Evolutionary conservation across 2,797 vertebrate species (phyloP).

Genomic region (Centroberyx gerrardi): DNA sequence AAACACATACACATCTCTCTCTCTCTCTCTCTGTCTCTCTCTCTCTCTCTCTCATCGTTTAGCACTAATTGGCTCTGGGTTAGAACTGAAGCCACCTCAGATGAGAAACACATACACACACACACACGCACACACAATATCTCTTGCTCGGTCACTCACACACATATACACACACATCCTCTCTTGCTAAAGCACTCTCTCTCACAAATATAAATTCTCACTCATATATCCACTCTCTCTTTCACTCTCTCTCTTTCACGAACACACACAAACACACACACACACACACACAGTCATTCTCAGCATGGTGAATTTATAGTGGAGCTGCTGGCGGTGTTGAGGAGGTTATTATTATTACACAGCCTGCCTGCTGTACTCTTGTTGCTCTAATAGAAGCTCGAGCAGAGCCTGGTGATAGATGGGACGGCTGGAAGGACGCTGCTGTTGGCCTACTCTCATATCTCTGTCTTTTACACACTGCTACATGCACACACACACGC

Average conservation of each 20-base stretch:
- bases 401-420: not conserved
- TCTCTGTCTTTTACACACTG: not conserved
- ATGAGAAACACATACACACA: constrained; percentile 11
- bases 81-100: too few relatives aligned
- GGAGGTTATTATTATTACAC: not conserved
- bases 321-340: not conserved
- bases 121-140: not conserved
- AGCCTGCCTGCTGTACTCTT: too few relatives aligned
- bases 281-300: not conserved
- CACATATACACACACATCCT: not conserved
- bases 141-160: too few relatives aligned
- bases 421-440: not conserved
- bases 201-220: not conserved
- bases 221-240: not conserved
- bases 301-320: not conserved
- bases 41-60: too few relatives aligned
- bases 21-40: too few relatives aligned
- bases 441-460: not conserved
- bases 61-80: too few relatives aligned
- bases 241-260: not conserved
- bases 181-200: not conserved
- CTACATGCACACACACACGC: not conserved
- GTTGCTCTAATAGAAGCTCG: not conserved
- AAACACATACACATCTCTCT: too few relatives aligned
- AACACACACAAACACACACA: not conserved